These are phyloP conservation scores for Stenurella melanura DNA, from an alignment of 2,888 invertebrate species.

Conservation along the genomic window DNA sequence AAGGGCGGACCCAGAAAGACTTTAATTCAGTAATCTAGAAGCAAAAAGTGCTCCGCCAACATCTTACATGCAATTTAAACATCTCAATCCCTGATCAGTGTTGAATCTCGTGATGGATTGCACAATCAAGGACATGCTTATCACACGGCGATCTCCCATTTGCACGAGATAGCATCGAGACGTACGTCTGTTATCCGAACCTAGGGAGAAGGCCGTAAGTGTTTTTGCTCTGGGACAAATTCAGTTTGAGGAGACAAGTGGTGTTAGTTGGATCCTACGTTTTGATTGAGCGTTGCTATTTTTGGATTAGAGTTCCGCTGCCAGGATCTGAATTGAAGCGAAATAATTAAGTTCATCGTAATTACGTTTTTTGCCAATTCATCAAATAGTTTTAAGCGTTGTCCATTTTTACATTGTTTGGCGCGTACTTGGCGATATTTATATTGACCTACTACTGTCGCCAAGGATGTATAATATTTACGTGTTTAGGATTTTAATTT, in stretches of 20 bases:
- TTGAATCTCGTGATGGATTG: constrained; percentile 67
- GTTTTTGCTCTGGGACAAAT: constrained; percentile 66
- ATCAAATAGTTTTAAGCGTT: not conserved
- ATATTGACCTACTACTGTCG: not conserved
- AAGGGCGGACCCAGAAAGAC: constrained; percentile 52
- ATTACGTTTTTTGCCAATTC: constrained; percentile 15
- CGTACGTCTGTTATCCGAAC: constrained; percentile 64
- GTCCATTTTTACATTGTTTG: not conserved
- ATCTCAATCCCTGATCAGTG: constrained; percentile 67
- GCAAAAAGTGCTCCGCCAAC: constrained; percentile 63
- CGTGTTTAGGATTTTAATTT: not conserved
- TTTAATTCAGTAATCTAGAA: constrained; percentile 66
- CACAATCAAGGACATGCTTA: constrained; percentile 67
- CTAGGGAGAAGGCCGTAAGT: constrained; percentile 59
- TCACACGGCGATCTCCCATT: constrained; percentile 58
- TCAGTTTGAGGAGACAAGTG: constrained; percentile 63
- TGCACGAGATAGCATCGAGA: constrained; percentile 57
- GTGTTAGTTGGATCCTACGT: constrained; percentile 60
- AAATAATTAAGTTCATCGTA: constrained; percentile 46
- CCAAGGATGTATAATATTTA: not conserved
- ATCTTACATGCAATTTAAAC: constrained; percentile 68
- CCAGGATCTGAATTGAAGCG: constrained; percentile 41
- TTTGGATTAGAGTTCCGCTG: constrained; percentile 49
- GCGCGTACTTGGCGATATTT: not conserved
- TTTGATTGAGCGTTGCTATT: constrained; percentile 60